Evolutionary conservation across 2,113 vertebrate genomes (phyloP), one percentile per base, ranked within the genome.

Genomic region (Muntiacus muntjak): DNA sequence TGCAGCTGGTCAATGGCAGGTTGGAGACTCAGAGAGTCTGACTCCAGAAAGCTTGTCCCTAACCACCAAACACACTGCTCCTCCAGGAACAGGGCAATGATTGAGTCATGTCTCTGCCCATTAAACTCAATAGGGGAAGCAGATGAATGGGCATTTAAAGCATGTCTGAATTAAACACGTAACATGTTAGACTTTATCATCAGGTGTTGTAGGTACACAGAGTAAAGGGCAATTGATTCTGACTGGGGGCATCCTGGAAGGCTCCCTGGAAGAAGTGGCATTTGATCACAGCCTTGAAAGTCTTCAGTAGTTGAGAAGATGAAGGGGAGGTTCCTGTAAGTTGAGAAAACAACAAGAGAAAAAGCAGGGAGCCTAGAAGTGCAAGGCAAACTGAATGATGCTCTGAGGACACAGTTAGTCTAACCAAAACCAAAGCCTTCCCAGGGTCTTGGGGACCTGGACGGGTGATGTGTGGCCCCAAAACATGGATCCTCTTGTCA

Each of bases 1-100:
- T 30, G 9, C 13, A 45, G 19, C 64, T 87, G 2, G 4, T 52
- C 36, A 86, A 40, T n/a, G 43, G 45, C 52, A 83, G 36, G 4
- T 50, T 25, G 40, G 40, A 45, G 30, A 54, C n/a, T 78, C 47
- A 67, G 67, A 30, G 45, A 62, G 10, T 62, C 40, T 87, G 45
- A 55, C 16, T 90, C 78, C 60, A 47, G 67, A 86, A 28, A 40
- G 28, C 57, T 4, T 79, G 54, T 92, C 87, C 62, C 87, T 95
- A 36, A 82, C 15, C 45, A 45, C 43, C n/a, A 19, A 26, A 16
- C 33, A 28, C 55, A 28, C 12, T 55, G 52, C 13, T 90, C 13
- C 45, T 13, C 21, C 54, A 79, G 14, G 79, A 97, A 30, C 4
- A 50, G 30, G 52, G 12, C 15, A 6, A 21, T 10, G 5, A 33